Percentiles rank a stretch among this genome's conserved stretches.
Evolutionary conservation across 2,113 vertebrate genomes (phyloP).

Genomic region (Plotosus lineatus): DNA sequence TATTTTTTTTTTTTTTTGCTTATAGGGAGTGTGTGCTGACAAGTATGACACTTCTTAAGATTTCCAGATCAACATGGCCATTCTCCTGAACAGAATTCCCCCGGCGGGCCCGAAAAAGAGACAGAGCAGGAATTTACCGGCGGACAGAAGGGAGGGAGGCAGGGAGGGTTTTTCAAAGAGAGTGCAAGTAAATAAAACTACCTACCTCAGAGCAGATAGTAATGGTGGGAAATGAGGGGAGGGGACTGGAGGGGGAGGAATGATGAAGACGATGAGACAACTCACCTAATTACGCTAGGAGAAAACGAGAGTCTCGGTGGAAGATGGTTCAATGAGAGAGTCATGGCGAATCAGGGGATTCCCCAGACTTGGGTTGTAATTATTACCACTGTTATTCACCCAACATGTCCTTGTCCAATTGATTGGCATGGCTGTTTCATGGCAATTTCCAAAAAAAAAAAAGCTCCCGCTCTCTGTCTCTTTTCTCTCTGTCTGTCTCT

Average conservation of each 20-base stretch:
- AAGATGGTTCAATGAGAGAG: conserved; percentile 56
- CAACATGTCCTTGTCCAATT: conserved; percentile 64
- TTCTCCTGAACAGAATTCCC: conserved; percentile 71
- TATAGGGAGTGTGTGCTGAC: conserved; percentile 68
- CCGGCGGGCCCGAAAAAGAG: conserved; percentile 44
- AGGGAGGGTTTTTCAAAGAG: conserved; percentile 32
- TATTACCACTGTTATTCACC: conserved; percentile 67
- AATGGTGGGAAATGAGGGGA: neutral
- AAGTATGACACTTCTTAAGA: conserved; percentile 73
- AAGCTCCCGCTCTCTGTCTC: conserved; percentile 23
- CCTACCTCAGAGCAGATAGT: conserved; percentile 32
- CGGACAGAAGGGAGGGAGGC: conserved; percentile 39
- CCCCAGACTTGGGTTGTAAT: conserved; percentile 62
- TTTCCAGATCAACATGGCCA: conserved; percentile 68
- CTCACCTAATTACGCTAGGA: conserved; percentile 53
- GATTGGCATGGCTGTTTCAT: conserved; percentile 68
- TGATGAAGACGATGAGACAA: neutral
- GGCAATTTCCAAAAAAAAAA: conserved; percentile 56
- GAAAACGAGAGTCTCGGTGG: conserved; percentile 48
- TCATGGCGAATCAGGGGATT: conserved; percentile 62
- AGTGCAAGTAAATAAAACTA: conserved; percentile 43
- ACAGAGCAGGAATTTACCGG: conserved; percentile 44
- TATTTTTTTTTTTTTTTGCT: conserved; percentile 72
- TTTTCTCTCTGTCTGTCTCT: conserved; percentile 21
- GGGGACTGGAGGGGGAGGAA: neutral